These are phyloP conservation scores for Psilopogon haemacephalus DNA, from an alignment of 2,113 vertebrate genomes.

Conservation along the genomic window DNA sequence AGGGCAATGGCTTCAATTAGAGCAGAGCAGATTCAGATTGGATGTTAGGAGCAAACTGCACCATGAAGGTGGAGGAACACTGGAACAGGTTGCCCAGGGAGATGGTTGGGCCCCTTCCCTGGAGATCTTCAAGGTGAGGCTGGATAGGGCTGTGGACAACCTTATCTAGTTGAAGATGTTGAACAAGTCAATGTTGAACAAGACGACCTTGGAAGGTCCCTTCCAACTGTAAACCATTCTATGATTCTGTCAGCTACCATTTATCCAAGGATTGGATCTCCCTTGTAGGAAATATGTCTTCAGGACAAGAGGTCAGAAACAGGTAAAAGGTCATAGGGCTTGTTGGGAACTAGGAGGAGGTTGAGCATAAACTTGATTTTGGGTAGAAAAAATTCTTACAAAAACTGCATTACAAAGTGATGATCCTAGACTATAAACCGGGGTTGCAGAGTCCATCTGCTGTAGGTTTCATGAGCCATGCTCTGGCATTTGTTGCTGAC, in stretches of 20 bases:
- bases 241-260: not conserved
- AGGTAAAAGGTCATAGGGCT: not conserved
- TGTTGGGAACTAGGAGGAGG: not conserved
- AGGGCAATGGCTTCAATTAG: too few relatives aligned
- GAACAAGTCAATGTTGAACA: too few relatives aligned
- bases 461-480: not conserved
- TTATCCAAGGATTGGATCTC: constrained; percentile 6
- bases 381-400: not conserved
- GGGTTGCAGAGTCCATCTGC: not conserved
- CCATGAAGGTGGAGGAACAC: too few relatives aligned
- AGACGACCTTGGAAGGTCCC: too few relatives aligned
- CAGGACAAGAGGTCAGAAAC: constrained; percentile 20
- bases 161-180: too few relatives aligned
- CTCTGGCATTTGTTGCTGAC: not conserved
- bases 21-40: too few relatives aligned
- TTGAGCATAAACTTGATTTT: not conserved
- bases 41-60: too few relatives aligned
- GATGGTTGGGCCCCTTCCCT: too few relatives aligned
- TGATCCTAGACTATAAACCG: not conserved
- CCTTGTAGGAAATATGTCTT: constrained; percentile 37
- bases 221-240: too few relatives aligned
- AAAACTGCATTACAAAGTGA: not conserved
- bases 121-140: too few relatives aligned
- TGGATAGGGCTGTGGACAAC: too few relatives aligned
- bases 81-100: too few relatives aligned